Evolutionary conservation across 2,113 vertebrate species (phyloP).

Genomic region (Passer domesticus): DNA sequence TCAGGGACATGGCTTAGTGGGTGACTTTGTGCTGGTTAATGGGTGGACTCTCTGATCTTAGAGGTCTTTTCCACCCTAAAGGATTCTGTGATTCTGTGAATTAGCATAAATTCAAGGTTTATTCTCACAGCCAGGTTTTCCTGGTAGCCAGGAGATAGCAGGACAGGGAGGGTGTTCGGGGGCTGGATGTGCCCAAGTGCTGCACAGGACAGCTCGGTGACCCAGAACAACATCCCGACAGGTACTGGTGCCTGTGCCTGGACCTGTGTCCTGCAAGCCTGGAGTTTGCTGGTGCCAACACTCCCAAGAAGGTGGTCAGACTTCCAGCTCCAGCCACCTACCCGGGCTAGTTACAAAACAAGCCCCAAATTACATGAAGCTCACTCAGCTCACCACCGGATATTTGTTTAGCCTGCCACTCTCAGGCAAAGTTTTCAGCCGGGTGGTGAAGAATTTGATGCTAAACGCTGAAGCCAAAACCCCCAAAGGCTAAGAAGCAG

Average conservation of each 20-base stretch:
- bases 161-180: fast-evolving
- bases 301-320: fast-evolving
- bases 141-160: not conserved
- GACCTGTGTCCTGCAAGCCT: not conserved
- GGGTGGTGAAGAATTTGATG: not conserved
- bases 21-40: not conserved
- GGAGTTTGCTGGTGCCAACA: not conserved
- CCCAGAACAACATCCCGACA: fast-evolving
- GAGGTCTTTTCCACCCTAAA: not conserved
- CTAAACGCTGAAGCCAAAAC: not conserved
- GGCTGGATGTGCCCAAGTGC: not conserved
- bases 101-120: not conserved
- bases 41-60: not conserved
- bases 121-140: not conserved
- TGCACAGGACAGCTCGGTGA: fast-evolving
- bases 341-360: not conserved
- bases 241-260: not conserved
- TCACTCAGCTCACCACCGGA: not conserved
- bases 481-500: not conserved
- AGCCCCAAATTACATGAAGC: not conserved
- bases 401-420: not conserved
- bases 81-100: not conserved
- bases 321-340: not conserved
- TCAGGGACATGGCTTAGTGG: not conserved
- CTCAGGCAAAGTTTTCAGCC: not conserved